phyloP scores from a whole-genome alignment of 1,140 invertebrate species.

The Drusus annulatus region DNA sequence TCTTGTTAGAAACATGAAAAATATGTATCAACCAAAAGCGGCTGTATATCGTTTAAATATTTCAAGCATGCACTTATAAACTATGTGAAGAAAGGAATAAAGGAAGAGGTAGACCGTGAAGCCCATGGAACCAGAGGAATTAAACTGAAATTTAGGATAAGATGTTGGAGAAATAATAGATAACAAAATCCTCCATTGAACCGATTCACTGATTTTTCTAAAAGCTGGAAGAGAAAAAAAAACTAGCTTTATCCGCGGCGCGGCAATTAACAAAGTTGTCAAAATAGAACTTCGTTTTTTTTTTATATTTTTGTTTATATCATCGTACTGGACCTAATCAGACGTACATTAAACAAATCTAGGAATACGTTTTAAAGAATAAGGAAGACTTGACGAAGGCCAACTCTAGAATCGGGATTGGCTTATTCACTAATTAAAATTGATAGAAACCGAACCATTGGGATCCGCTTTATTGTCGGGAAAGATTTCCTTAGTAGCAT shows the following conservation, averaged over 20 bases:
- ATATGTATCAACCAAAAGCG: too few species aligned
- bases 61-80: slow-evolving; percentile 58
- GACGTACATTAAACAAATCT: too few species aligned
- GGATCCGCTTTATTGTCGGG: slow-evolving; percentile 76
- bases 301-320: too few species aligned
- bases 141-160: not conserved
- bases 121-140: slow-evolving; percentile 70
- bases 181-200: not conserved
- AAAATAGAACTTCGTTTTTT: too few species aligned
- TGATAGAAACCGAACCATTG: slow-evolving; percentile 75
- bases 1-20: too few species aligned
- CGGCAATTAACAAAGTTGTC: too few species aligned
- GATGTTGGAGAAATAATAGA: not conserved
- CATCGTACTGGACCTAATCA: too few species aligned
- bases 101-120: slow-evolving; percentile 72
- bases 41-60: too few species aligned
- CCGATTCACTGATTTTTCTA: not conserved
- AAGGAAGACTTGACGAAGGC: slow-evolving; percentile 45
- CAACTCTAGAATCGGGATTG: slow-evolving; percentile 33
- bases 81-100: slow-evolving; percentile 68
- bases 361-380: slow-evolving; percentile 24
- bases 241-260: too few species aligned
- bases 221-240: not conserved
- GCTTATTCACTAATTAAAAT: slow-evolving; percentile 49
- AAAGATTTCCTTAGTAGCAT: slow-evolving; percentile 65